These are phyloP conservation scores for Etheostoma perlongum DNA, from an alignment of 2,797 vertebrate genomes.

Conservation along the genomic window DNA sequence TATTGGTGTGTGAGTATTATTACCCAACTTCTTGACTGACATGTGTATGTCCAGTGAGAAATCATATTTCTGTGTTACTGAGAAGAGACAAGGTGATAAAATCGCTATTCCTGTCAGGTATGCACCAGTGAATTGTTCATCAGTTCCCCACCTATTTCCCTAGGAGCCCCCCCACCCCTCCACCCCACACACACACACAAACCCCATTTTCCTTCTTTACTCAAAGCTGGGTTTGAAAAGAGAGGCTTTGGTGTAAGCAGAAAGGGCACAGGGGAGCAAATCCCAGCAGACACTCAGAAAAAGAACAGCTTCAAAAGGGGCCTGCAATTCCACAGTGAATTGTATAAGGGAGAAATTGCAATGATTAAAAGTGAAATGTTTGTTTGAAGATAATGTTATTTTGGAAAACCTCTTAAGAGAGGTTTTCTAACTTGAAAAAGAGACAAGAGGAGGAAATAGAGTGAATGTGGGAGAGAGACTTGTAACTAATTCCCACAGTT, in stretches of 20 bases:
- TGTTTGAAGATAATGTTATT: constrained; percentile 90
- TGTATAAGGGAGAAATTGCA: constrained; percentile 79
- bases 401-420: constrained; percentile 85
- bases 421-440: constrained; percentile 80
- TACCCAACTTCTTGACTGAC: constrained; percentile 78
- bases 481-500: constrained; percentile 82
- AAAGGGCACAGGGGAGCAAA: constrained; percentile 81
- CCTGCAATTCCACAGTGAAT: constrained; percentile 80
- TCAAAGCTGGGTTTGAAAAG: constrained; percentile 86
- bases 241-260: constrained; percentile 86
- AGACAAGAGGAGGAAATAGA: constrained; percentile 72
- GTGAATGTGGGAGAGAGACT: constrained; percentile 73
- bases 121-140: constrained; percentile 83
- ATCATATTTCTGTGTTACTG: constrained; percentile 68
- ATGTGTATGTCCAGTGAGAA: constrained; percentile 73
- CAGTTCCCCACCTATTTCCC: constrained; percentile 85
- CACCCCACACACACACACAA: too few relatives aligned
- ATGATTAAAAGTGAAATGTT: constrained; percentile 90
- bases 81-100: constrained; percentile 75
- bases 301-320: constrained; percentile 85
- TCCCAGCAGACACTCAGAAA: constrained; percentile 80
- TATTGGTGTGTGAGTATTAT: constrained; percentile 14
- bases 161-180: constrained; percentile 54
- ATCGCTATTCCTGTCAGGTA: constrained; percentile 86
- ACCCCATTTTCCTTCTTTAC: constrained; percentile 70